Conservation (phyloP, 2,113 vertebrate species). For the Takifugu bimaculatus region DNA sequence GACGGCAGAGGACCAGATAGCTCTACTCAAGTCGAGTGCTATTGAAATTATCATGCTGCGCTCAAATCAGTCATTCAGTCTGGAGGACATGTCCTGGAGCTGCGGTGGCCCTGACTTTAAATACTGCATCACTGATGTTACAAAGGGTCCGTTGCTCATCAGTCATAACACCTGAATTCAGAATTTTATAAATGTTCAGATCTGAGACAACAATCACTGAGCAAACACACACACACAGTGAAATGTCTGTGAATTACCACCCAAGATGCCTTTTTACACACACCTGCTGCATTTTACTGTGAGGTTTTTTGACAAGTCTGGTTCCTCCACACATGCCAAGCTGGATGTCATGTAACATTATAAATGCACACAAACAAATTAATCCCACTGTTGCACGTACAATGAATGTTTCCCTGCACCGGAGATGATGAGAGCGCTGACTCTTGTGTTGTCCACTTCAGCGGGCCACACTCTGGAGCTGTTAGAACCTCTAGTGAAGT, state of each 20-base stretch:
- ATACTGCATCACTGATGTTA: conserved; percentile 85
- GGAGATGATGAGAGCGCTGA: not conserved
- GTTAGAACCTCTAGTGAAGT: conserved; percentile 90
- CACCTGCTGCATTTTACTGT: conserved; percentile 31
- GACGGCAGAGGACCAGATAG: conserved; percentile 92
- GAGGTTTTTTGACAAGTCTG: conserved; percentile 6
- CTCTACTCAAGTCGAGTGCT: conserved; percentile 92
- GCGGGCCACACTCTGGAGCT: conserved; percentile 91
- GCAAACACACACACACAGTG: not conserved
- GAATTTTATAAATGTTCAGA: not conserved
- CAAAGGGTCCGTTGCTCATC: conserved; percentile 77
- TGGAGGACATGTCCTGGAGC: conserved; percentile 96
- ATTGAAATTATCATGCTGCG: conserved; percentile 99
- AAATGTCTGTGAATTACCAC: not conserved
- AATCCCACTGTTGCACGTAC: too few species aligned
- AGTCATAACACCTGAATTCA: not conserved
- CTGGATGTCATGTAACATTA: too few species aligned
- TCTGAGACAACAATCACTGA: not conserved
- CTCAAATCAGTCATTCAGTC: conserved; percentile 92
- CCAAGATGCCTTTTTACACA: conserved; percentile 22
- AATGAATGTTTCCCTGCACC: not conserved
- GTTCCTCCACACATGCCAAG: too few species aligned
- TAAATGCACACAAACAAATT: too few species aligned
- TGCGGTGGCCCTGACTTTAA: conserved; percentile 89
- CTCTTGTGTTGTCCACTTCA: conserved; percentile 34